phyloP scores from a whole-genome alignment of 2,797 vertebrate genomes.

The Parotocinclus haroldoi region DNA sequence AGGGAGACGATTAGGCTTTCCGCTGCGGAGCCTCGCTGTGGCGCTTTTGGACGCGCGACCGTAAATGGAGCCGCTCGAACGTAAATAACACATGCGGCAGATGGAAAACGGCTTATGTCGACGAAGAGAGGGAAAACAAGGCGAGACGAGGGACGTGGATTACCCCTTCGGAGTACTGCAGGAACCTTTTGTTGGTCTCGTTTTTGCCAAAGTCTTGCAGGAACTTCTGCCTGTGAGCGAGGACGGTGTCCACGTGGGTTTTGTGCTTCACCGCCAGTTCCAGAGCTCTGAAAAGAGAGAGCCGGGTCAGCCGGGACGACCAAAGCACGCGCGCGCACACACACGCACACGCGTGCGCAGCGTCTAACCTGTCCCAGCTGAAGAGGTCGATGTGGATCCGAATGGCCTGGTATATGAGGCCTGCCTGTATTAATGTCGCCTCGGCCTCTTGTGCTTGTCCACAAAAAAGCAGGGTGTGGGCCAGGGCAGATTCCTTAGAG shows the following conservation, averaged over 20 bases:
- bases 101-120: not conserved
- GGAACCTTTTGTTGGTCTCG: slow-evolving; percentile 90
- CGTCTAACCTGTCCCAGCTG: slow-evolving; percentile 91
- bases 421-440: slow-evolving; percentile 82
- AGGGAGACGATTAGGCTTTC: too few relatives aligned
- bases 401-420: slow-evolving; percentile 90
- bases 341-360: not conserved
- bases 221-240: slow-evolving; percentile 88
- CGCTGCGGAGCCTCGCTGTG: too few relatives aligned
- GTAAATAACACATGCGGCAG: too few relatives aligned
- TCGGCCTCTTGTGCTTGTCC: slow-evolving; percentile 89
- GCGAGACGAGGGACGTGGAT: slow-evolving; percentile 41
- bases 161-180: slow-evolving; percentile 91
- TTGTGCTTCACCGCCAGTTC: slow-evolving; percentile 96
- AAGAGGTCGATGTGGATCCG: slow-evolving; percentile 89
- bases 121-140: not conserved
- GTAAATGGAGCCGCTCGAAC: too few relatives aligned
- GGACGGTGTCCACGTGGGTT: slow-evolving; percentile 96
- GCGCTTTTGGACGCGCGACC: too few relatives aligned
- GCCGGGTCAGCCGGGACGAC: too few relatives aligned
- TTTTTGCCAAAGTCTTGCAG: slow-evolving; percentile 85
- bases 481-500: slow-evolving; percentile 88
- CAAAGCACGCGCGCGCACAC: slow-evolving; percentile 13
- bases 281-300: slow-evolving; percentile 78
- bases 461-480: slow-evolving; percentile 88